phyloP scores from a whole-genome alignment of 2,888 invertebrate species.

The Drosophila meridionalis region DNA sequence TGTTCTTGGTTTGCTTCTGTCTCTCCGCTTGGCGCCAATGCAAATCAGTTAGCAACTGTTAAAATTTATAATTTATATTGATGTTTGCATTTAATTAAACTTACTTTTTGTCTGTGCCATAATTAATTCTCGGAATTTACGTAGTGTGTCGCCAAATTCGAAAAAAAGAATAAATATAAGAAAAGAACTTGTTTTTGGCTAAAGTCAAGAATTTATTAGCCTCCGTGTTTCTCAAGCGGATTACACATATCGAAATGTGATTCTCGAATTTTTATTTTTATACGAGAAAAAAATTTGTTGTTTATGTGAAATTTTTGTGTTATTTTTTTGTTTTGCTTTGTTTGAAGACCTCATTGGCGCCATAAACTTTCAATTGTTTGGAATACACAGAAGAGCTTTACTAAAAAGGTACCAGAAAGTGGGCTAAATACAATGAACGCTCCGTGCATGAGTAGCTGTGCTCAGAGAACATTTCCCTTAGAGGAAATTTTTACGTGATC shows the following conservation, averaged over 20 bases:
- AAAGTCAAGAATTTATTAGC: slow-evolving; percentile 52
- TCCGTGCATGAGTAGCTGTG: background rate
- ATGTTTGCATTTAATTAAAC: slow-evolving; percentile 62
- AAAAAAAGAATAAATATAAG: background rate
- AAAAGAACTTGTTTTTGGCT: slow-evolving; percentile 56
- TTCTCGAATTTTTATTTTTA: slow-evolving; percentile 20
- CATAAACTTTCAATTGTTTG: slow-evolving; percentile 33
- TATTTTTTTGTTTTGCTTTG: slow-evolving; percentile 9
- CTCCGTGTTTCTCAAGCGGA: slow-evolving; percentile 40
- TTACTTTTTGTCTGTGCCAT: slow-evolving; percentile 30
- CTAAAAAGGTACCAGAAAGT: slow-evolving; percentile 20
- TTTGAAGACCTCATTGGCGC: slow-evolving; percentile 29
- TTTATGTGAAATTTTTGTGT: slow-evolving; percentile 34
- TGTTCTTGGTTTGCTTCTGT: background rate
- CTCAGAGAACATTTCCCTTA: background rate
- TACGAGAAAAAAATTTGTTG: slow-evolving; percentile 37
- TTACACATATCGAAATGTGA: slow-evolving; percentile 39
- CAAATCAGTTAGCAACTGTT: slow-evolving; percentile 63
- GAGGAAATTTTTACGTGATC: background rate
- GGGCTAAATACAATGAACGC: background rate
- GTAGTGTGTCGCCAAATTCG: slow-evolving; percentile 6
- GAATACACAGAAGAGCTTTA: slow-evolving; percentile 5
- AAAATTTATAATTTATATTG: slow-evolving; percentile 67
- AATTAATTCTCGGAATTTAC: slow-evolving; percentile 29
- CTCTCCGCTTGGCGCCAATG: slow-evolving; percentile 71